phyloP scores from a whole-genome alignment of 2,888 invertebrate species.

The Eupithecia tripunctaria region DNA sequence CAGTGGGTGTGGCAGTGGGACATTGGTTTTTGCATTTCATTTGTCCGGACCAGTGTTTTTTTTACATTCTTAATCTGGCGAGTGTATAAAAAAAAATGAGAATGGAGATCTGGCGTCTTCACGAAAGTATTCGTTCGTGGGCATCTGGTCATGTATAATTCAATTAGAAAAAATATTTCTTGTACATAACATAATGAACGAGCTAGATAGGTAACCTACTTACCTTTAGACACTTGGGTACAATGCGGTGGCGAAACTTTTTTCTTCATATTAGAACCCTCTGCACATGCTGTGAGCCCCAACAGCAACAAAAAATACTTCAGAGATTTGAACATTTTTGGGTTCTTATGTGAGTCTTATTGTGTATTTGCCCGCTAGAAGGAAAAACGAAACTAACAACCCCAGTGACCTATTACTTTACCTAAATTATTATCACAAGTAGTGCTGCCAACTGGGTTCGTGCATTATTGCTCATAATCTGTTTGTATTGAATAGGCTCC shows the following conservation, averaged over 20 bases:
- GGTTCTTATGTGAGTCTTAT: not conserved
- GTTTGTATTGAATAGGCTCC: no score
- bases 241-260: slow-evolving; percentile 35
- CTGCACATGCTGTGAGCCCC: not conserved
- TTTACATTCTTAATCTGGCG: no score
- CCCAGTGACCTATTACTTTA: not conserved
- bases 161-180: not conserved
- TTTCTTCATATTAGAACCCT: slow-evolving; percentile 30
- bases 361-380: not conserved
- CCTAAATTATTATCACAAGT: not conserved
- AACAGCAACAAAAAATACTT: slow-evolving; percentile 13
- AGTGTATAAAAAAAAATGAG: no score
- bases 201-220: not conserved
- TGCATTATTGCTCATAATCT: not conserved
- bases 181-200: no score
- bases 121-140: no score
- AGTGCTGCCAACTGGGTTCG: not conserved
- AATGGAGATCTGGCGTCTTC: no score
- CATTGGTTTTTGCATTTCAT: no score
- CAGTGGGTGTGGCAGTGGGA: no score
- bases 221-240: slow-evolving; percentile 41
- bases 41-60: no score
- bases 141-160: no score
- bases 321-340: slow-evolving; percentile 6
- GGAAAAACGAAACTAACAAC: not conserved